These are phyloP conservation scores for Maconellicoccus hirsutus DNA, from an alignment of 1,140 invertebrate genomes.

Conservation along the genomic window DNA sequence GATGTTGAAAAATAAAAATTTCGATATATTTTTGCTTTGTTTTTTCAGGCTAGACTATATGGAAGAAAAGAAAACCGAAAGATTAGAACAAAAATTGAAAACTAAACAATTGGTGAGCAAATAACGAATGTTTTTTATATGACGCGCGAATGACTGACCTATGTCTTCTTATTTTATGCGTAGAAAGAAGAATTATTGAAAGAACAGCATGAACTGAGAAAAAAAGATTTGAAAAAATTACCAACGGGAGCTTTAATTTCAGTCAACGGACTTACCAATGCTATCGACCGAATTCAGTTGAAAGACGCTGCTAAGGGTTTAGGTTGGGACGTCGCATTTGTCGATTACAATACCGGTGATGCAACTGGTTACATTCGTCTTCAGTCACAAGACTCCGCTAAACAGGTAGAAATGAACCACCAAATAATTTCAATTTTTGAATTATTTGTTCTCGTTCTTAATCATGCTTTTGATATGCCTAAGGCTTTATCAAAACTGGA, in stretches of 20 bases:
- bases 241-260: constrained; percentile 58
- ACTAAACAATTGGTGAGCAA: constrained; percentile 40
- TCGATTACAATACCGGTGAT: constrained; percentile 62
- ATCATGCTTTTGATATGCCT: neutral
- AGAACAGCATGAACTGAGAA: constrained; percentile 31
- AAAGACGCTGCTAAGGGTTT: constrained; percentile 49
- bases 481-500: neutral
- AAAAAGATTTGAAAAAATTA: constrained; percentile 36
- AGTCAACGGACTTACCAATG: constrained; percentile 47
- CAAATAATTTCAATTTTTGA: neutral
- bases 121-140: no score
- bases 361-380: constrained; percentile 57
- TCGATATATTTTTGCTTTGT: neutral
- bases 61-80: constrained; percentile 56
- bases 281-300: constrained; percentile 54
- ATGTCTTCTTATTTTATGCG: no score
- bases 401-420: constrained; percentile 36
- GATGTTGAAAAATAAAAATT: neutral
- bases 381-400: constrained; percentile 53
- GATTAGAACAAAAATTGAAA: constrained; percentile 43
- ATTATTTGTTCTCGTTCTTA: neutral
- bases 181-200: constrained; percentile 33
- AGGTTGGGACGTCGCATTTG: constrained; percentile 52
- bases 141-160: no score
- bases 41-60: constrained; percentile 45